These are phyloP conservation scores for Otis tarda DNA, from an alignment of 2,113 vertebrate species.

Conservation along the genomic window DNA sequence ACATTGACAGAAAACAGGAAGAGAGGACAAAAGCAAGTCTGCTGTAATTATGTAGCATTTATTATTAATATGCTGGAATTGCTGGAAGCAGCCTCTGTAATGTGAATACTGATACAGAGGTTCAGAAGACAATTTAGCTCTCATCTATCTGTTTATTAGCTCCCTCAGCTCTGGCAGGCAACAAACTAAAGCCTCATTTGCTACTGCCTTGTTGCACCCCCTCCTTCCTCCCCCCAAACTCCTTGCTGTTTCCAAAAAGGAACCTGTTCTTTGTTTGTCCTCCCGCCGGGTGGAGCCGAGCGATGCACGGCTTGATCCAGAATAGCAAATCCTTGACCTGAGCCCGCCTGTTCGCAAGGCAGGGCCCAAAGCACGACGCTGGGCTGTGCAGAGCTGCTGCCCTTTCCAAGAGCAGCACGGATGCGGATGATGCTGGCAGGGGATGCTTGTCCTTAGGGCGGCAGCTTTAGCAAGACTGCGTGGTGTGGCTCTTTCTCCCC, in stretches of 20 bases:
- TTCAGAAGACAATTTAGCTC: constrained; percentile 66
- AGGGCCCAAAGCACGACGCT: fast-evolving
- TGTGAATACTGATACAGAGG: constrained; percentile 73
- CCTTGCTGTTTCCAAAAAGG: not conserved
- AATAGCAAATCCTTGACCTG: not conserved
- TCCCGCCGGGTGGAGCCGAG: fast-evolving
- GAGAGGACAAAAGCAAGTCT: constrained; percentile 68
- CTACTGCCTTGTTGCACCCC: constrained; percentile 17
- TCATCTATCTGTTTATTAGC: constrained; percentile 65
- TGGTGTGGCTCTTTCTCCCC: too few relatives aligned
- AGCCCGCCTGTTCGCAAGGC: not conserved
- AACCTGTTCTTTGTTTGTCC: not conserved
- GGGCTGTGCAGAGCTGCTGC: not conserved
- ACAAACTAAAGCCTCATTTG: constrained; percentile 34
- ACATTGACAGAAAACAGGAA: constrained; percentile 77
- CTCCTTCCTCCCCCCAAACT: not conserved
- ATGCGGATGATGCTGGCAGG: not conserved
- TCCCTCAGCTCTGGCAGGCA: constrained; percentile 37
- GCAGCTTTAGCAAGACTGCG: not conserved
- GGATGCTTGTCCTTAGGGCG: not conserved
- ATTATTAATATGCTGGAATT: constrained; percentile 85
- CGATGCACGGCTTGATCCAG: fast-evolving
- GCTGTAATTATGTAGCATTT: constrained; percentile 83
- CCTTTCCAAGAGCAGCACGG: fast-evolving
- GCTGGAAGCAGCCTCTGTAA: constrained; percentile 81